Base-by-base conservation (phyloP, 2,888 invertebrate genomes). In the Pristionchus japonicus region DNA sequence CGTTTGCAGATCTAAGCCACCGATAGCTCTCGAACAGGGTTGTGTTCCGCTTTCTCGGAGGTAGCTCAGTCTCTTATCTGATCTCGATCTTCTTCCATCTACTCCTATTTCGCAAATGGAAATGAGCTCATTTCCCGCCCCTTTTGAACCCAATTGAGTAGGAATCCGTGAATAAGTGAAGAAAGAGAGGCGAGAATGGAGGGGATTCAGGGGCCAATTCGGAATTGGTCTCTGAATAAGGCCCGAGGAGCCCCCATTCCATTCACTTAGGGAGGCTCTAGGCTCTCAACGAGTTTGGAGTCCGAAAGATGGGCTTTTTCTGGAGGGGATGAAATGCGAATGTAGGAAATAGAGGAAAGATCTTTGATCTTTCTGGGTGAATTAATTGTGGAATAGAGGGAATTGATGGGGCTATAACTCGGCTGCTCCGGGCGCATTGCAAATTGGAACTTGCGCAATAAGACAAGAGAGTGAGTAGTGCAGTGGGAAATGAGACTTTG, bases 401-500 rank as follows among this genome's bases (percentile, higher is more conserved):
- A 67, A 67, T 34, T 67, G 67, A 70, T 34, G 27, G 31, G 57
- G 17, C 17, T 23, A 20, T 57, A 13, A 20, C 27, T n/a, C 13
- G 11, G 13, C 31, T 31, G 13, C 11, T 67, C 31, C 20, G 64
- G 34, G 34, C 31, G 64, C 31, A 31, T 20, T 9, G 37, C 77
- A 77, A 43, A 77, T 77, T 77, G 40, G 49, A 40, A 49, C 80
- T 49, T 20, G 49, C 49, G 27, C 43, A 43, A 43, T 43, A 11
- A 43, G 43, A 9, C 43, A 6, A 6, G 11, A 11, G 27, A 31
- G 82, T 7, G 83, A 83, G 83, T 27, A 37, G 27, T 52, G 37
- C 43, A 83, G 57, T 17, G 83, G 37, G 61, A 85, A 85, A 85
- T 85, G 85, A 85, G 85, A 85, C 40, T 85, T 85, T 85, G 85